phyloP scores from a whole-genome alignment of 2,113 vertebrate genomes.

The Pelmatolapia mariae region DNA sequence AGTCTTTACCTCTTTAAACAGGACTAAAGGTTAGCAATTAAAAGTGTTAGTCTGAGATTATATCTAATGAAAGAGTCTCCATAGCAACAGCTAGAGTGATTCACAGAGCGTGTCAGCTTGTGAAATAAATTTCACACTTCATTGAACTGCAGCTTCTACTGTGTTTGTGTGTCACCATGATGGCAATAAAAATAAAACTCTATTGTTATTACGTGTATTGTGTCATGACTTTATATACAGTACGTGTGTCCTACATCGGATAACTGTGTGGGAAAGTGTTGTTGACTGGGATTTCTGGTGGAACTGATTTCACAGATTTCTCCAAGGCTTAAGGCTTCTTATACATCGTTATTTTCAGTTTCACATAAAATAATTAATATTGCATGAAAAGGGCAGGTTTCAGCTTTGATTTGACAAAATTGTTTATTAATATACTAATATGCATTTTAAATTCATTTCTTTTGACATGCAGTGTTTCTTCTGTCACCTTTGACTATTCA shows the following conservation, averaged over 20 bases:
- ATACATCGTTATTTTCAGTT: neutral
- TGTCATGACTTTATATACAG: neutral
- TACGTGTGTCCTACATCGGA: neutral
- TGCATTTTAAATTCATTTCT: neutral
- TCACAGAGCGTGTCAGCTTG: constrained; percentile 60
- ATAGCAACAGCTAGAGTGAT: constrained; percentile 69
- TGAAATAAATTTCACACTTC: constrained; percentile 71
- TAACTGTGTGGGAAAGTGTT: neutral
- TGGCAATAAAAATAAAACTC: constrained; percentile 1
- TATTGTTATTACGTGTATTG: neutral
- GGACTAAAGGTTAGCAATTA: constrained; percentile 65
- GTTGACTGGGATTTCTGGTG: neutral
- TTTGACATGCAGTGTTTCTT: neutral
- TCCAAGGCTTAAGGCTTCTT: neutral
- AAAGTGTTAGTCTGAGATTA: constrained; percentile 55
- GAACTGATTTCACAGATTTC: neutral
- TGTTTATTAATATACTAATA: neutral
- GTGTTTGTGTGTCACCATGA: neutral
- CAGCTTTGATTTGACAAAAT: neutral
- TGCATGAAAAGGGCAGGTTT: neutral
- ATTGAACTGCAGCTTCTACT: constrained; percentile 20
- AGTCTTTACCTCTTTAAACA: constrained; percentile 35
- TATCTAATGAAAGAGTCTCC: constrained; percentile 56
- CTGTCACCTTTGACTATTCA: neutral
- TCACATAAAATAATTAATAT: neutral